These are phyloP conservation scores for Actinia equina DNA, from an alignment of 64 coral and sea anemone species.

Conservation along the genomic window DNA sequence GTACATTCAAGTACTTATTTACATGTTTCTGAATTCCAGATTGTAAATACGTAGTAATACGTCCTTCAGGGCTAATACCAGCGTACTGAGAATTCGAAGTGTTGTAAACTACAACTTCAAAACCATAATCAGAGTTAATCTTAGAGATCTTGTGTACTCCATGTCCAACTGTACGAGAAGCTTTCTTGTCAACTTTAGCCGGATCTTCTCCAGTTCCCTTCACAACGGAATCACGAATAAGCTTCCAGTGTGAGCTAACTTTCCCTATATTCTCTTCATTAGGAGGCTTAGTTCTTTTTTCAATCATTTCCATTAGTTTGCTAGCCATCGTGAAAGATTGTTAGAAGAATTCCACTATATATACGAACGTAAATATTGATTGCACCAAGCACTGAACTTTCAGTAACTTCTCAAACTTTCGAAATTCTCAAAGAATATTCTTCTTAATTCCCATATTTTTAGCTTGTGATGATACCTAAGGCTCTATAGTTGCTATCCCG, in stretches of 20 bases:
- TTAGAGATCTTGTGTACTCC: constrained; percentile 54
- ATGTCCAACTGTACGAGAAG: constrained; percentile 55
- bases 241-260: constrained; percentile 92
- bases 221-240: constrained; percentile 59
- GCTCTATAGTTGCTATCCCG: not conserved
- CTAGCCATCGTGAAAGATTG: constrained; percentile 59
- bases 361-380: not conserved
- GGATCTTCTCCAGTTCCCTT: constrained; percentile 48
- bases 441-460: not conserved
- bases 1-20: constrained; percentile 40
- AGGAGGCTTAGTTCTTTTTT: constrained; percentile 54
- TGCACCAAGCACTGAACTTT: not conserved
- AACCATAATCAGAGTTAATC: constrained; percentile 45
- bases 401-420: not conserved
- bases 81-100: constrained; percentile 42
- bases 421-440: not conserved
- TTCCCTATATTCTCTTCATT: constrained; percentile 47
- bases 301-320: constrained; percentile 80
- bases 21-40: constrained; percentile 60
- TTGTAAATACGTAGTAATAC: constrained; percentile 41
- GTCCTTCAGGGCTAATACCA: constrained; percentile 55
- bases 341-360: not conserved
- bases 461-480: not conserved
- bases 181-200: constrained; percentile 64
- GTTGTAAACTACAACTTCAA: constrained; percentile 58